phyloP scores from a whole-genome alignment of 2,113 vertebrate genomes.

The Myanophis thanlyinensis region DNA sequence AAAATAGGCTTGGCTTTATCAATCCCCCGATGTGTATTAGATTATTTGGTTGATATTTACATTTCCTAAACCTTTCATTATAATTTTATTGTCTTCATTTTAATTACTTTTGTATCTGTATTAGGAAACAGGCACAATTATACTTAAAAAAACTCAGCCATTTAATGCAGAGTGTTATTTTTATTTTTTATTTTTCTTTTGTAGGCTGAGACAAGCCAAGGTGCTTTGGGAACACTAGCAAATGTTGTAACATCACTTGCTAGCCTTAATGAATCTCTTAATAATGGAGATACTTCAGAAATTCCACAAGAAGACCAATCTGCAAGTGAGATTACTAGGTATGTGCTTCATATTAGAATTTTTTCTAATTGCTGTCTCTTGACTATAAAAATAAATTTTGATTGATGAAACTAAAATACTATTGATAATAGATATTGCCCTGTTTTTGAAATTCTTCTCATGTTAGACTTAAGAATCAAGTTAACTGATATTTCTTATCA shows the following conservation, averaged over 20 bases:
- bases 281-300: conserved; percentile 88
- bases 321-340: conserved; percentile 94
- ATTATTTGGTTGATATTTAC: not conserved
- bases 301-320: conserved; percentile 88
- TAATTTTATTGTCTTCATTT: not conserved
- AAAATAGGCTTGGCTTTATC: not conserved
- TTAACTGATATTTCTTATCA: not conserved
- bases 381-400: not conserved
- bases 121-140: not conserved
- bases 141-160: not conserved
- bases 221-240: conserved; percentile 92
- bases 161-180: not conserved
- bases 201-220: conserved; percentile 87
- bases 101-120: not conserved
- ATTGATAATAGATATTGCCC: not conserved
- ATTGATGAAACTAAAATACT: not conserved
- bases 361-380: not conserved
- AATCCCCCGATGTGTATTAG: not conserved
- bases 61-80: not conserved
- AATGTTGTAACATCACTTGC: conserved; percentile 97
- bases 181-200: conserved; percentile 28
- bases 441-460: conserved; percentile 17
- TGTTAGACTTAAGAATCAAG: not conserved
- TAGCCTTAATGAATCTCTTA: conserved; percentile 88
- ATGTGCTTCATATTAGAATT: conserved; percentile 30